Base-by-base conservation (phyloP, 2,888 invertebrate genomes). In the Pollenia angustigena region DNA sequence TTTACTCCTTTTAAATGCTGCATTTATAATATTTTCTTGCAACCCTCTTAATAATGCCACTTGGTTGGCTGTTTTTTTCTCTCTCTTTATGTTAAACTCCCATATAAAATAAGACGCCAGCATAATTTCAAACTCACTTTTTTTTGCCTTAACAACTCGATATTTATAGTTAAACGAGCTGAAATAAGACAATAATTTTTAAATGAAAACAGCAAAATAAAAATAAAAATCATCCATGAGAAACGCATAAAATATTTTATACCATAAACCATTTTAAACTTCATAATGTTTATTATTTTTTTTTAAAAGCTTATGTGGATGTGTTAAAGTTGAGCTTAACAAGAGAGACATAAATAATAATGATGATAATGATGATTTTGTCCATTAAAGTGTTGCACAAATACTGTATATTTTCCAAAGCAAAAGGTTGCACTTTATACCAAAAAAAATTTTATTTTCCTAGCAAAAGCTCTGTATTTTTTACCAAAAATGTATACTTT, bases 1-100 rank as follows among this genome's bases (percentile, higher is more conserved):
- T 89, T 89, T 88, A 89, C 88, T 88, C 84, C 86, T 88, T 87
- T 86, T 79, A 62, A 69, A 76, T 78, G 83, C 71, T 83, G 44
- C 58, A 68, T 64, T 64, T 71, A 42, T 64, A 68, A 16, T 75
- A 69, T 18, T 72, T 50, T 46, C 11, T 23, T n/a, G 23, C 16
- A 54, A 12, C 46, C 62, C 76, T 60, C 79, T 79, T 84, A 84
- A 78, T 79, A 68, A 79, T 60, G 66, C 66, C 66, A 68, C 60
- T 60, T 68, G 42, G 66, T 75, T 50, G 10, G 64, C 32, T 52
- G 52, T 48, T 54, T 72, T 46, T 58, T 58, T 12, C 23, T 60
- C 8, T 23, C 11, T 62, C 14, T 50, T 46, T 48, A 9, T 58
- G 16, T 32, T 56, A 32, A 50, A 62, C n/a, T 76, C 54, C 9